Conservation (phyloP, 2,797 vertebrate species). For the Halcyon leucocephala region DNA sequence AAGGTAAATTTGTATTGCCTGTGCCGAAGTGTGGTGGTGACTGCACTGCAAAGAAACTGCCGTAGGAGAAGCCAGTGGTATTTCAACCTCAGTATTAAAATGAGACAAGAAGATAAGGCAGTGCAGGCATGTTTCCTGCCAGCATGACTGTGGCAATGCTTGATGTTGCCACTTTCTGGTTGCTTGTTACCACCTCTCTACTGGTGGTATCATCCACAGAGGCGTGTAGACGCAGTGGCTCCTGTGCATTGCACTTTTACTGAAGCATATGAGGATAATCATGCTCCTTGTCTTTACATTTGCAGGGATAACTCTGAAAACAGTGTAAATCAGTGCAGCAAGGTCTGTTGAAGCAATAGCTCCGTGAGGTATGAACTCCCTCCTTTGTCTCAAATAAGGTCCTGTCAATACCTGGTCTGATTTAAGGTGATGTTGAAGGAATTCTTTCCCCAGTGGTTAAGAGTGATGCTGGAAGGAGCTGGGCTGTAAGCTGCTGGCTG, state of each 20-base stretch:
- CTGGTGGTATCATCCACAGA: not conserved
- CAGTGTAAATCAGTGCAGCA: constrained; percentile 39
- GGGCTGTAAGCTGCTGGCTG: constrained; percentile 17
- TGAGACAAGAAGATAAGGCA: not conserved
- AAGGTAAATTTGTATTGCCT: not conserved
- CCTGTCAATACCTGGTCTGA: constrained; percentile 61
- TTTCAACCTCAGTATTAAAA: not conserved
- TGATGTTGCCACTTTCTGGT: not conserved
- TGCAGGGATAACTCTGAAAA: constrained; percentile 33
- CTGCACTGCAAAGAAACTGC: not conserved
- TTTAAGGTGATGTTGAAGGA: constrained; percentile 3
- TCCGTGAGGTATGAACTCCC: constrained; percentile 24
- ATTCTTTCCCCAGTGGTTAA: not conserved
- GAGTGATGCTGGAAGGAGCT: constrained; percentile 5
- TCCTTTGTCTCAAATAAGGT: not conserved
- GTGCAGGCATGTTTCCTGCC: constrained; percentile 10
- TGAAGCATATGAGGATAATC: constrained; percentile 41
- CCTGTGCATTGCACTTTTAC: not conserved
- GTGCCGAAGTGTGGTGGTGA: not conserved
- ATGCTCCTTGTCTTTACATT: constrained; percentile 2
- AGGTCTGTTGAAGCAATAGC: constrained; percentile 37
- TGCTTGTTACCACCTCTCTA: constrained; percentile 26
- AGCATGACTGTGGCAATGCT: not conserved
- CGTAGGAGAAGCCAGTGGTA: not conserved
- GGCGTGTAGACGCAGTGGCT: not conserved